phyloP scores from a whole-genome alignment of 2,888 invertebrate species.

The Ormyrus labotus region DNA sequence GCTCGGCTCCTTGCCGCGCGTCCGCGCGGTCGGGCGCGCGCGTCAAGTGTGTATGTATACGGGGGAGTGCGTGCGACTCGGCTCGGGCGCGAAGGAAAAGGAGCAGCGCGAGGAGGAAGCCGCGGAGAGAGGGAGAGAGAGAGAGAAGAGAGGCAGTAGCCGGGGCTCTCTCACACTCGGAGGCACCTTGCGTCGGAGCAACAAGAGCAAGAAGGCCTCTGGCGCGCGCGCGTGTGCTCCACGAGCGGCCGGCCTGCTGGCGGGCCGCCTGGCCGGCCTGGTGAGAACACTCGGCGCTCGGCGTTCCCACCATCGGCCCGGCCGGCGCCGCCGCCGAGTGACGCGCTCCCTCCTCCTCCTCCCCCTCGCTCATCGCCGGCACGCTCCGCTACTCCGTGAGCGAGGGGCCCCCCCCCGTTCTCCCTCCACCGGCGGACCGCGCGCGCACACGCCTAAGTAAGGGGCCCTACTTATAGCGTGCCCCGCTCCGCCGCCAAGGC shows the following conservation, averaged over 20 bases:
- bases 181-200: slow-evolving; percentile 50
- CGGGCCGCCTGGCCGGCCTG: slow-evolving; percentile 66
- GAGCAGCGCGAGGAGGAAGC: slow-evolving; percentile 21
- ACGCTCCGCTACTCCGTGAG: slow-evolving; percentile 45
- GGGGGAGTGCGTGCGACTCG: slow-evolving; percentile 16
- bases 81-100: slow-evolving; percentile 49
- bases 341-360: slow-evolving; percentile 56
- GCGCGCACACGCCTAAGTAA: neutral
- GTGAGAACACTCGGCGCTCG: slow-evolving; percentile 74
- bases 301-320: slow-evolving; percentile 76
- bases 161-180: slow-evolving; percentile 31
- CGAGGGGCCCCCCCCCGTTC: slow-evolving; percentile 1
- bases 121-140: neutral
- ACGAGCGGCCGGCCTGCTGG: slow-evolving; percentile 33
- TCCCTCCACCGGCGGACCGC: neutral
- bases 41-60: slow-evolving; percentile 36
- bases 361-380: slow-evolving; percentile 25
- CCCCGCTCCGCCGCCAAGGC: neutral
- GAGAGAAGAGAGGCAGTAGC: slow-evolving; percentile 19
- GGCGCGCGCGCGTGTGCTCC: slow-evolving; percentile 30
- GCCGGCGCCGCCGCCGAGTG: slow-evolving; percentile 44
- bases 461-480: slow-evolving; percentile 38
- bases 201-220: slow-evolving; percentile 34
- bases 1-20: neutral
- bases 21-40: neutral